Conservation (phyloP, 92 coral and sea anemone species). For the Nematostella vectensis region DNA sequence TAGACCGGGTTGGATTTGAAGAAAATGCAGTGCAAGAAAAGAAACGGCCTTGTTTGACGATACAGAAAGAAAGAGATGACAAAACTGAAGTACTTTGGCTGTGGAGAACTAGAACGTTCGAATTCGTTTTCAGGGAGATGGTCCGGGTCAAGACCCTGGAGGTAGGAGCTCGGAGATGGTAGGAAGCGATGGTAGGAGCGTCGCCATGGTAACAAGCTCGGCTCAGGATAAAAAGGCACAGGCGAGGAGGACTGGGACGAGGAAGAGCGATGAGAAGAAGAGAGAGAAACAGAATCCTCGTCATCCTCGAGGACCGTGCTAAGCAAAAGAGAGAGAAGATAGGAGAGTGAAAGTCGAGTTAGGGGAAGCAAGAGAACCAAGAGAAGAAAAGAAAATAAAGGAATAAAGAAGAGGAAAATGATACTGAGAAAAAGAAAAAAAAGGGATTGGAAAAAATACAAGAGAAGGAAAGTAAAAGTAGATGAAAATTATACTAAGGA, state of each 20-base stretch:
- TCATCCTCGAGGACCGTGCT: slow-evolving; percentile 42
- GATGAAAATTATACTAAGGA: too few relatives aligned
- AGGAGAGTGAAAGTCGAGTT: background rate
- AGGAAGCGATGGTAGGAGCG: slow-evolving; percentile 23
- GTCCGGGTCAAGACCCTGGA: slow-evolving; percentile 17
- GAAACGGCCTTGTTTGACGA: background rate
- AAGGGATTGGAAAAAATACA: background rate
- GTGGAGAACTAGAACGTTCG: background rate
- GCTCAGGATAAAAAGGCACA: slow-evolving; percentile 2
- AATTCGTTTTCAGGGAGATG: slow-evolving; percentile 24
- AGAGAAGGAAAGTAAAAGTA: slow-evolving; percentile 2
- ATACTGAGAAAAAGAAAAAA: too few relatives aligned
- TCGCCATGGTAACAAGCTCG: slow-evolving; percentile 14
- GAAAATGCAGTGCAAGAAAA: background rate
- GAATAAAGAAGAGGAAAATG: background rate
- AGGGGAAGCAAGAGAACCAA: background rate
- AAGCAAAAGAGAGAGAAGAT: background rate
- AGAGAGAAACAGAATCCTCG: background rate
- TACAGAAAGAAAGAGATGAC: background rate
- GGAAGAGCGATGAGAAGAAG: slow-evolving; percentile 7
- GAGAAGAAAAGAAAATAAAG: slow-evolving; percentile 1
- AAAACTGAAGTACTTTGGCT: background rate
- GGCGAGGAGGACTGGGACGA: slow-evolving; percentile 9
- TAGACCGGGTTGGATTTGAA: too few relatives aligned
- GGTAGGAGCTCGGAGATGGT: slow-evolving; percentile 22